Percentiles rank a stretch among this genome's conserved stretches.
phyloP scores from a whole-genome alignment of 2,888 invertebrate species.

The Synergus gifuensis region DNA sequence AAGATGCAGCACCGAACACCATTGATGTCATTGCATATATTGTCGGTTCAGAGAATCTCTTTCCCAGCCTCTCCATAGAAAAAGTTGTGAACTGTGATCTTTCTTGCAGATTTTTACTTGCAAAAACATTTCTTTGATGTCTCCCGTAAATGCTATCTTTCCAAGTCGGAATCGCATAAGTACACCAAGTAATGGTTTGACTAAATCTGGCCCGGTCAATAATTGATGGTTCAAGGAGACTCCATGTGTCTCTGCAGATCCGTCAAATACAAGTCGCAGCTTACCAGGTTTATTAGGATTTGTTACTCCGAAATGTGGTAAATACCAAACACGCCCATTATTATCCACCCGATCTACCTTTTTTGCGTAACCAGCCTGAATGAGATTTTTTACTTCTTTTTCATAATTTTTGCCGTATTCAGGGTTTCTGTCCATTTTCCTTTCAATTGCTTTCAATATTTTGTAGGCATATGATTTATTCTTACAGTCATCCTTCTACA shows the following conservation, averaged over 20 bases:
- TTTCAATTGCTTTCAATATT: slow-evolving; percentile 41
- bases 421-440: slow-evolving; percentile 44
- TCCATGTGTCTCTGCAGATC: slow-evolving; percentile 61
- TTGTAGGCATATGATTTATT: slow-evolving; percentile 13
- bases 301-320: slow-evolving; percentile 45
- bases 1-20: slow-evolving; percentile 56
- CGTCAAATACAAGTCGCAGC: slow-evolving; percentile 66
- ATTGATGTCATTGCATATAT: slow-evolving; percentile 56
- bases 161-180: slow-evolving; percentile 70
- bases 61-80: too few species aligned
- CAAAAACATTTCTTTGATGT: slow-evolving; percentile 55
- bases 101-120: too few species aligned
- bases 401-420: slow-evolving; percentile 37
- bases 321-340: slow-evolving; percentile 42
- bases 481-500: neutral
- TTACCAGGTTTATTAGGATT: slow-evolving; percentile 58
- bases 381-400: slow-evolving; percentile 29
- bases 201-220: slow-evolving; percentile 67
- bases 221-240: slow-evolving; percentile 62
- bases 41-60: too few species aligned
- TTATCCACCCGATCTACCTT: neutral
- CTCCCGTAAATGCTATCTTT: slow-evolving; percentile 65
- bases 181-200: slow-evolving; percentile 67
- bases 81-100: too few species aligned
- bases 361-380: slow-evolving; percentile 41